These are phyloP conservation scores for Caenorhabditis sp. DNA, from an alignment of 2,888 invertebrate genomes.

Conservation along the genomic window DNA sequence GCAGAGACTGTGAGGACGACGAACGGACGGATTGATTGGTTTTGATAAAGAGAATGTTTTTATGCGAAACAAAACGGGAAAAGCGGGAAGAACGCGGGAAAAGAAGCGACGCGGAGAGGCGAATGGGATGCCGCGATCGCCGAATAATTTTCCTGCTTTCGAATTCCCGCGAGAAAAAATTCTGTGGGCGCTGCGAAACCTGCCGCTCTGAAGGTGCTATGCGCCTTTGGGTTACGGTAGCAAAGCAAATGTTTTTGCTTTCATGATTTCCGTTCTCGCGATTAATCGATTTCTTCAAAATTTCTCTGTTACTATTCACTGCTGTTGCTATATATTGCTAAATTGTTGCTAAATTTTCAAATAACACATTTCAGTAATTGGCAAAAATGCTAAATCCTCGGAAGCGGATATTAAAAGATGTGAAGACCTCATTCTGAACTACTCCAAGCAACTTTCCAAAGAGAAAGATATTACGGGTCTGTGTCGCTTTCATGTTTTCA, in stretches of 20 bases:
- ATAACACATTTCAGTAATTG: conserved; percentile 44
- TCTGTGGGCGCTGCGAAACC: conserved; percentile 27
- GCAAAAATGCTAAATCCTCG: conserved; percentile 66
- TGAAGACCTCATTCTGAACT: conserved; percentile 93
- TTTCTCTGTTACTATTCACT: no score
- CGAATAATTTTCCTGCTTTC: background rate
- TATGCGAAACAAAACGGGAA: conserved; percentile 32
- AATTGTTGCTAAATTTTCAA: no score
- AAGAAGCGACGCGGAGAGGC: conserved; percentile 1
- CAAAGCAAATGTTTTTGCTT: background rate
- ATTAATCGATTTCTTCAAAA: background rate
- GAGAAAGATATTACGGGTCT: conserved; percentile 84
- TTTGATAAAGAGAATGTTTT: conserved; percentile 46
- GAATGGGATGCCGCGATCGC: background rate
- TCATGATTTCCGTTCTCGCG: no score
- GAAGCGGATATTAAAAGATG: conserved; percentile 93
- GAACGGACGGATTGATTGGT: conserved; percentile 40
- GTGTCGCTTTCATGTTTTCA: conserved; percentile 2
- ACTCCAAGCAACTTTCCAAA: conserved; percentile 93
- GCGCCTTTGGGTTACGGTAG: conserved; percentile 45
- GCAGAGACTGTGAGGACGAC: background rate
- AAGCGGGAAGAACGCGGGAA: conserved; percentile 13
- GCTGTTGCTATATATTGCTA: no score
- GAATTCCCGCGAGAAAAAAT: conserved; percentile 29
- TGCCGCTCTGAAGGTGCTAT: background rate